phyloP scores from a whole-genome alignment of 2,113 vertebrate genomes.

The Meleagris gallopavo region DNA sequence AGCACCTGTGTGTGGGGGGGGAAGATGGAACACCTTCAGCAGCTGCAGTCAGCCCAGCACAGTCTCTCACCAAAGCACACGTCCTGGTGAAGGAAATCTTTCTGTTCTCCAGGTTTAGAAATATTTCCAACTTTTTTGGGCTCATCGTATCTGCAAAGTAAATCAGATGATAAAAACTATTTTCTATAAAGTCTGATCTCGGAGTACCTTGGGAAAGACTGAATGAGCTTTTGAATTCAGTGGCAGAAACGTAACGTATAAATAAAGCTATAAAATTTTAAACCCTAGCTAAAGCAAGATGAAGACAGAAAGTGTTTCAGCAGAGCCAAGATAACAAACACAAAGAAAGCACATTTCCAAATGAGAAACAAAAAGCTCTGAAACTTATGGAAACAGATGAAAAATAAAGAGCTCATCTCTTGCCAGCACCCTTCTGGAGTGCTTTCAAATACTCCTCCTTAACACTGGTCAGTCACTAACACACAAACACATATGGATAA shows the following conservation, averaged over 20 bases:
- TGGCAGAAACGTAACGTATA: not conserved
- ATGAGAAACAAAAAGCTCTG: not conserved
- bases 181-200: constrained; percentile 13
- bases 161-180: not conserved
- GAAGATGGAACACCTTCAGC: not conserved
- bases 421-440: not conserved
- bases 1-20: not conserved
- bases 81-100: not conserved
- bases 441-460: not conserved
- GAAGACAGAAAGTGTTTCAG: not conserved
- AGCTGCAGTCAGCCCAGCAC: not conserved
- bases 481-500: not conserved
- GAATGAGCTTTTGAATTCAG: not conserved
- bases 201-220: not conserved
- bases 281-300: not conserved
- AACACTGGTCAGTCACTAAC: not conserved
- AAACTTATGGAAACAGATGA: not conserved
- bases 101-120: not conserved
- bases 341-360: not conserved
- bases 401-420: not conserved
- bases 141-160: not conserved
- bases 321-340: not conserved
- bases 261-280: constrained; percentile 6
- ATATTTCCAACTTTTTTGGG: not conserved
- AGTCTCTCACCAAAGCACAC: not conserved